Evolutionary conservation across 2,888 invertebrate species (phyloP).

Genomic region (Pardosa pseudoannulata): DNA sequence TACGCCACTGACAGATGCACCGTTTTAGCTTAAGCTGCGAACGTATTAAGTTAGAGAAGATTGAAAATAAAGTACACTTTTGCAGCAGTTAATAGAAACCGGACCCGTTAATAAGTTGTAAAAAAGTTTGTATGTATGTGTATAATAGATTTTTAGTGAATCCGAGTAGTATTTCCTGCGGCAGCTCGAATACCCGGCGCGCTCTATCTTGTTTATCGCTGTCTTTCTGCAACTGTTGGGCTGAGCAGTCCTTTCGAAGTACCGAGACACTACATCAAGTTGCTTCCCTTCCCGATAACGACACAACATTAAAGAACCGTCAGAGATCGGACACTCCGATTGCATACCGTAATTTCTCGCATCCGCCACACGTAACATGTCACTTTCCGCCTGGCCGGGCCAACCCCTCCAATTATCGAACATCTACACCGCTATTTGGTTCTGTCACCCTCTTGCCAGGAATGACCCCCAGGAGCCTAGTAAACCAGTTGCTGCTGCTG

Average conservation of each 20-base stretch:
- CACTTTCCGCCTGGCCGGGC: not conserved
- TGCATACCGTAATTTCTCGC: constrained; percentile 17
- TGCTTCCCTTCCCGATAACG: constrained; percentile 9
- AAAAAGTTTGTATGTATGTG: too few species aligned
- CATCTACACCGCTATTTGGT: constrained; percentile 16
- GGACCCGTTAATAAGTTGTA: too few species aligned
- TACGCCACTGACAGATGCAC: too few species aligned
- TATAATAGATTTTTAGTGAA: too few species aligned
- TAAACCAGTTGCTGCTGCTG: constrained; percentile 10
- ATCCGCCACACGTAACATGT: constrained; percentile 27
- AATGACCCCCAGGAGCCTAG: constrained; percentile 9
- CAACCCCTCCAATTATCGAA: constrained; percentile 20
- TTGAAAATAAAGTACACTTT: too few species aligned
- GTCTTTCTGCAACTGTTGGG: constrained; percentile 20
- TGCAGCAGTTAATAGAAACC: too few species aligned
- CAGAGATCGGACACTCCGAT: constrained; percentile 12
- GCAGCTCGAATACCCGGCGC: too few species aligned
- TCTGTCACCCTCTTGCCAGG: constrained; percentile 12
- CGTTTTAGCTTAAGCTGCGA: too few species aligned
- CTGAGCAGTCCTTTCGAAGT: not conserved
- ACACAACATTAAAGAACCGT: constrained; percentile 17
- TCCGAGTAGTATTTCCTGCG: too few species aligned
- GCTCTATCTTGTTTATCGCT: constrained; percentile 24
- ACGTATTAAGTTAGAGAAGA: too few species aligned
- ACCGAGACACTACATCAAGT: constrained; percentile 16